These are phyloP conservation scores for Trachelus tabidus DNA, from an alignment of 2,888 invertebrate species.

Conservation along the genomic window DNA sequence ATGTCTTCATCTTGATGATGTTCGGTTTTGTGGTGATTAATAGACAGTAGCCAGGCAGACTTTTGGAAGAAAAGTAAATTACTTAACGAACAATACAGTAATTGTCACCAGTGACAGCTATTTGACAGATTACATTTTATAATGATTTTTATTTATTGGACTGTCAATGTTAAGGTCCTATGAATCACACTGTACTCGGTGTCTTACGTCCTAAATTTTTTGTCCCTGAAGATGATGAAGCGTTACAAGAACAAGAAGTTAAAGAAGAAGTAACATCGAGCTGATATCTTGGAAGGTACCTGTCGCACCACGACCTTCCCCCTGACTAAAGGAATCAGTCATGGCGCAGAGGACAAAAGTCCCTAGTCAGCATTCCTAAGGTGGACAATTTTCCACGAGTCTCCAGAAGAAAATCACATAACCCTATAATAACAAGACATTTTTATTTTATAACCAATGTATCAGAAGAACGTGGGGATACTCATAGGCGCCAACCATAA, in stretches of 20 bases:
- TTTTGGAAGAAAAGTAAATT: neutral
- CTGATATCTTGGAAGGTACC: slow-evolving; percentile 32
- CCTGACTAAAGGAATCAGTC: slow-evolving; percentile 41
- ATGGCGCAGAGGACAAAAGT: slow-evolving; percentile 4
- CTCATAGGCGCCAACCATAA: neutral
- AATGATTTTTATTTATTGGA: neutral
- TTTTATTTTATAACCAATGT: neutral
- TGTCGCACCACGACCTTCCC: slow-evolving; percentile 41
- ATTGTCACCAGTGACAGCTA: neutral
- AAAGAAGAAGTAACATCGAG: slow-evolving; percentile 15
- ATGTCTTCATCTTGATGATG: neutral
- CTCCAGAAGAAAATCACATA: neutral
- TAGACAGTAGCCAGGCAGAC: neutral
- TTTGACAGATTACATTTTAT: neutral
- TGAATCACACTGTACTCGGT: neutral
- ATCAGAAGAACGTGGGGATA: neutral
- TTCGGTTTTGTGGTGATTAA: neutral
- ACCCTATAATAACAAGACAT: neutral
- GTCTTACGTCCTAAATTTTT: neutral
- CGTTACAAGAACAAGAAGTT: neutral
- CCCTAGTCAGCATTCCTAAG: neutral
- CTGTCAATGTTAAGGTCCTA: neutral
- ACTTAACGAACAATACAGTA: neutral
- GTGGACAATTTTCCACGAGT: neutral
- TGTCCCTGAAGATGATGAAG: neutral